These are phyloP conservation scores for Magallana angulata DNA, from an alignment of 1,140 invertebrate genomes.

Conservation along the genomic window DNA sequence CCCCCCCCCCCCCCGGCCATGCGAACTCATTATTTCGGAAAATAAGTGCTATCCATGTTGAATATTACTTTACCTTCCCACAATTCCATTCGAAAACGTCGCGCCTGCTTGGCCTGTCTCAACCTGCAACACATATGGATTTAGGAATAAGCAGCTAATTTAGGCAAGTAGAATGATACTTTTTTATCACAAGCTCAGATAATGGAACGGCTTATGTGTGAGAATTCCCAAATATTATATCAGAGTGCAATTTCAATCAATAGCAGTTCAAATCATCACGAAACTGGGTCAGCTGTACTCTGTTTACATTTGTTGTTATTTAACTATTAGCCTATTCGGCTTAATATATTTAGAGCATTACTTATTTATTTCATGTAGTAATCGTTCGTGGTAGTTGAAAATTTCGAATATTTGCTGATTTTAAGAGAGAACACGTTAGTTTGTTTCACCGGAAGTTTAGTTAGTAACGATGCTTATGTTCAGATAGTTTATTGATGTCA, in stretches of 20 bases:
- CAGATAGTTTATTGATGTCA: conserved; percentile 31
- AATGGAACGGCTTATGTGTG: no score
- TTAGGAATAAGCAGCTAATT: no score
- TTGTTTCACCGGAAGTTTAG: conserved; percentile 2
- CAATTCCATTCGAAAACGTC: neutral
- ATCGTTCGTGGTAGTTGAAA: no score
- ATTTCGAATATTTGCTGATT: neutral
- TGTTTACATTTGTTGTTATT: conserved; percentile 10
- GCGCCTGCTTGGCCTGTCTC: conserved; percentile 5
- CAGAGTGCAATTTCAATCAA: no score
- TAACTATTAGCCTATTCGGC: no score
- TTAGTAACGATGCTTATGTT: neutral
- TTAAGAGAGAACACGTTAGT: neutral
- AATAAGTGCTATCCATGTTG: neutral
- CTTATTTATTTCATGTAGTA: no score
- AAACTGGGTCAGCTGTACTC: neutral
- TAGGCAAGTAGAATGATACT: no score
- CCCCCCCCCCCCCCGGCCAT: no score
- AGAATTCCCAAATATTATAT: no score
- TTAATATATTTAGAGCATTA: no score
- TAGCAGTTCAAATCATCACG: neutral
- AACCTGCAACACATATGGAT: neutral
- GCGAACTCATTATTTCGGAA: neutral
- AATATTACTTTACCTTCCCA: neutral
- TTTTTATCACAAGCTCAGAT: no score